Conservation (phyloP, 2,113 vertebrate species). For the Caranx ignobilis region DNA sequence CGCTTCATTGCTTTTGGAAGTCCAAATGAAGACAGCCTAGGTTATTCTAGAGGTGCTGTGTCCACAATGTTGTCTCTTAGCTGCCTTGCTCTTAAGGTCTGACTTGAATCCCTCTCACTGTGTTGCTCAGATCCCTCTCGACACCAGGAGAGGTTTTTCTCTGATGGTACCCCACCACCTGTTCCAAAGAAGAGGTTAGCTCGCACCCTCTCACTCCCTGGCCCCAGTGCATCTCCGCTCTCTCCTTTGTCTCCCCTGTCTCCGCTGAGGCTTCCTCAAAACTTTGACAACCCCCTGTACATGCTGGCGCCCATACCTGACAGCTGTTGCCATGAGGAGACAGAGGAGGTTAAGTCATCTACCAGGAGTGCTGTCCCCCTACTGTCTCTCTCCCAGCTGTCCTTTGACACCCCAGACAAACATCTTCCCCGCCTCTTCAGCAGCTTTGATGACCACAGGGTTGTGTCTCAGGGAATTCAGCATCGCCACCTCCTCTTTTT, state of each 20-base stretch:
- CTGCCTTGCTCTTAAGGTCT: slow-evolving; percentile 6
- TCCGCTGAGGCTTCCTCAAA: background rate
- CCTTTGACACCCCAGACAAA: slow-evolving; percentile 62
- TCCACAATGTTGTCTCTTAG: background rate
- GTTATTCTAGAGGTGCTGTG: background rate
- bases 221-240: background rate
- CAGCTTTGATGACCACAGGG: slow-evolving; percentile 45
- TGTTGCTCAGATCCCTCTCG: slow-evolving; percentile 51
- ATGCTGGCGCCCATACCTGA: slow-evolving; percentile 47
- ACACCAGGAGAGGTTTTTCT: slow-evolving; percentile 76
- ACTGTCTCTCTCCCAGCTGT: slow-evolving; percentile 60
- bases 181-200: slow-evolving; percentile 84
- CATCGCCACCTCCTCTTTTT: slow-evolving; percentile 77
- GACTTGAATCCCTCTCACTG: background rate
- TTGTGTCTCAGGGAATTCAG: slow-evolving; percentile 68
- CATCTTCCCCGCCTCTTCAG: slow-evolving; percentile 72
- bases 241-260: background rate
- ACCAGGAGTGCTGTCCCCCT: background rate
- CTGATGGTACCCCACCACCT: slow-evolving; percentile 82
- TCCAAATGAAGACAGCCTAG: background rate
- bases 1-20: background rate
- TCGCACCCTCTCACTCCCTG: slow-evolving; percentile 80
- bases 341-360: slow-evolving; percentile 4
- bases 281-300: slow-evolving; percentile 73
- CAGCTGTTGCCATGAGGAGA: slow-evolving; percentile 4